These are phyloP conservation scores for Glossophaga mutica DNA, from an alignment of 2,797 vertebrate species.

Conservation along the genomic window DNA sequence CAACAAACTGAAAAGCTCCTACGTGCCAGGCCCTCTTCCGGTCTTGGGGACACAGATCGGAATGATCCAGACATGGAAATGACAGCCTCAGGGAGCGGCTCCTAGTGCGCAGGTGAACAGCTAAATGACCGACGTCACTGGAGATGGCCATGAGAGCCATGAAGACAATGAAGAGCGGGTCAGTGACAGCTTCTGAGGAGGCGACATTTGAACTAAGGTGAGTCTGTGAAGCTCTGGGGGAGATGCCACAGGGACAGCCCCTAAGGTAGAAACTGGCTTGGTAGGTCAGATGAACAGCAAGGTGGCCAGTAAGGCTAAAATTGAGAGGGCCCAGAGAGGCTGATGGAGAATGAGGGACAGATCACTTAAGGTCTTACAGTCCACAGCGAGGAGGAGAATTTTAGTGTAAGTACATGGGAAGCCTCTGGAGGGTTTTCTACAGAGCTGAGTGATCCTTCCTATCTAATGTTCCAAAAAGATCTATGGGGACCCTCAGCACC, in stretches of 20 bases:
- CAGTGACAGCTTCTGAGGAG: neutral
- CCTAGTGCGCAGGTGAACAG: accelerated
- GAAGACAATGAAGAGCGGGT: neutral
- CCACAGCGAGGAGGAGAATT: neutral
- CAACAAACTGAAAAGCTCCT: neutral
- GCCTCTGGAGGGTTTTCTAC: neutral
- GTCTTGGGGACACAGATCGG: no score
- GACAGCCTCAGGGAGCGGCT: neutral
- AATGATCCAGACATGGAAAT: neutral
- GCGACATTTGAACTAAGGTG: neutral
- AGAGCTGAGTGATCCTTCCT: neutral
- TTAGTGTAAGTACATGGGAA: neutral
- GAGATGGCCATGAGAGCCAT: neutral
- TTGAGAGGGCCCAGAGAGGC: neutral
- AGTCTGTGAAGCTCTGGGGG: neutral
- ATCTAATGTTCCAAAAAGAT: neutral
- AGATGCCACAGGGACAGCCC: neutral
- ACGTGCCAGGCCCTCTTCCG: neutral
- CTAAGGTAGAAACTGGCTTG: neutral
- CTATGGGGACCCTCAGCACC: neutral
- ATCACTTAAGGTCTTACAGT: neutral
- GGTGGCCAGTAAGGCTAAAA: neutral
- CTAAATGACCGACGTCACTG: accelerated
- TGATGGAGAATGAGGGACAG: neutral
- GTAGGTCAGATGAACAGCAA: neutral